Evolutionary conservation across 2,888 invertebrate species (phyloP), one percentile per base, ranked within the genome.

Genomic region (Thumatha senex): DNA sequence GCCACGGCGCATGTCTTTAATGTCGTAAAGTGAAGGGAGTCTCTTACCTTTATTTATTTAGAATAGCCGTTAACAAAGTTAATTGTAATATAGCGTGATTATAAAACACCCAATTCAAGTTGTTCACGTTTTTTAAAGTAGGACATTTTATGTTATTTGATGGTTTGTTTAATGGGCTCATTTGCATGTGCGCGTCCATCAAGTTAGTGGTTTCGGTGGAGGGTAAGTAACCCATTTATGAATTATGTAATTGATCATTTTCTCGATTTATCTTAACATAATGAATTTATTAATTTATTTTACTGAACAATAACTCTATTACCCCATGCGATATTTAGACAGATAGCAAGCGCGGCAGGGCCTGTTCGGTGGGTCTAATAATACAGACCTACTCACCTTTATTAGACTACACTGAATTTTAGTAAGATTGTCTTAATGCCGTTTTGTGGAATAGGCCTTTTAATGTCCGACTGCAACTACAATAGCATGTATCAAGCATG

Each of bases 21-120:
- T 48, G 40, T 45, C 41, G 24, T 48, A 46, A 51, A 54, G 51
- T 61, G 58, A 58, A 59, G 58, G 61, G 61, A 53, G 60, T 61
- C 70, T 69, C 72, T 73, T 80, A 82, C 76, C 78, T 66, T 64
- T 72, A 82, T 84, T 82, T 82, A 84, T 86, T 81, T 80, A 74
- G 69, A 66, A 66, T 64, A 76, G 63, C 58, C 63, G 58, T 60
- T 67, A 61, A 69, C 69, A 63, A 62, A 52, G 55, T 63, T 87
- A 86, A 87, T 89, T 77, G 86, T 78, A 63, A 66, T 78, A 82
- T 87, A 70, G 83, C 88, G 86, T 88, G 87, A 78, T 81, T 72
- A 75, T 75, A 78, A 73, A 82, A 82, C 74, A 76, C 72, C 66
- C 61, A 63, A 71, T 65, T 65, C 67, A 69, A 66, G 62, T 70